These are phyloP conservation scores for Asbolus verrucosus DNA, from an alignment of 1,140 invertebrate species.

Conservation along the genomic window DNA sequence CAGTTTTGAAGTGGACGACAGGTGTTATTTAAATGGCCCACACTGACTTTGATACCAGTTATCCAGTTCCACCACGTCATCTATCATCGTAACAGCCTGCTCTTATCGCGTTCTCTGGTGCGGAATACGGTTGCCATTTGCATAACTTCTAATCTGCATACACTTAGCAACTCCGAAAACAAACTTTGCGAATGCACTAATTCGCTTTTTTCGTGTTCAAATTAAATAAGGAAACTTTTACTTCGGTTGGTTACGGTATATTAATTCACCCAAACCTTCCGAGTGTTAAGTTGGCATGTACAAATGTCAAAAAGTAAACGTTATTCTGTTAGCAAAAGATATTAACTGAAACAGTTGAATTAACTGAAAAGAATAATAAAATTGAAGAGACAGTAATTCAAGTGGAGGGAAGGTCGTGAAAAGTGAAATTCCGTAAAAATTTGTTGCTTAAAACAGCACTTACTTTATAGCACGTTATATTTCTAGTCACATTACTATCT, in stretches of 20 bases:
- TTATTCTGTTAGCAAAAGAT: neutral
- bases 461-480: too few relatives aligned
- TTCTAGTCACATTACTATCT: too few relatives aligned
- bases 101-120: conserved; percentile 50
- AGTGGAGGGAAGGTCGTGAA: too few relatives aligned
- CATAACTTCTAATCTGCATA: conserved; percentile 58
- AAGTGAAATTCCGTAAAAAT: too few relatives aligned
- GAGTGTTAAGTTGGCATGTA: conserved; percentile 12
- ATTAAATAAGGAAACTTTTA: conserved; percentile 39
- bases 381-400: too few relatives aligned
- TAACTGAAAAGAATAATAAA: too few relatives aligned
- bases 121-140: conserved; percentile 51
- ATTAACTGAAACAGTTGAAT: neutral
- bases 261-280: conserved; percentile 32
- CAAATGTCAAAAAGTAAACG: neutral
- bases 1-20: too few relatives aligned
- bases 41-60: neutral
- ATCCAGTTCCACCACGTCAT: conserved; percentile 35
- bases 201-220: conserved; percentile 44
- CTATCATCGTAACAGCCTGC: conserved; percentile 45
- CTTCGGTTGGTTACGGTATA: conserved; percentile 29
- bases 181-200: conserved; percentile 55
- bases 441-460: too few relatives aligned
- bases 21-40: conserved; percentile 4
- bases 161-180: conserved; percentile 53